phyloP scores from a whole-genome alignment of 2,797 vertebrate species.

The Myotis findleyi region DNA sequence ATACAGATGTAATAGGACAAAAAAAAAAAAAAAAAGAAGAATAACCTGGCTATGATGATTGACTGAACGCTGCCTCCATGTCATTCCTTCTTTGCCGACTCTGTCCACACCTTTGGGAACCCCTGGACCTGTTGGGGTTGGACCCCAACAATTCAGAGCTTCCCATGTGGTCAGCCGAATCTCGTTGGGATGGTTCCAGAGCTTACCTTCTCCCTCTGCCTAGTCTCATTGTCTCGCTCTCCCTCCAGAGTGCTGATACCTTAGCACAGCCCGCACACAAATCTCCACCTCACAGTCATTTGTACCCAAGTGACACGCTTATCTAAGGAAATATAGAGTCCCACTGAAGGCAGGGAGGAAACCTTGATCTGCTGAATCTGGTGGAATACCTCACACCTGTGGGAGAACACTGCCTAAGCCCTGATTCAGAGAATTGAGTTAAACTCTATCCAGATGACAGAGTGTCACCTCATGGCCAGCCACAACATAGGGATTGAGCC shows the following conservation, averaged over 20 bases:
- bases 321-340: not conserved
- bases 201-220: not conserved
- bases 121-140: too few species aligned
- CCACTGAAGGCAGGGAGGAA: not conserved
- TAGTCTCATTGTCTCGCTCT: not conserved
- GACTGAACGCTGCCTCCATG: too few species aligned
- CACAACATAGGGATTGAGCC: not conserved
- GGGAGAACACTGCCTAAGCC: not conserved
- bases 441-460: not conserved
- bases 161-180: not conserved
- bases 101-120: too few species aligned
- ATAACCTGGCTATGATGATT: too few species aligned
- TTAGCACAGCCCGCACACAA: not conserved
- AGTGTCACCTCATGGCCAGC: not conserved
- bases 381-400: not conserved
- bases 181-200: not conserved
- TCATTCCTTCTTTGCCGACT: too few species aligned
- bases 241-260: not conserved
- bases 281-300: not conserved
- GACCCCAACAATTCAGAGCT: not conserved
- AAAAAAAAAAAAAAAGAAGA: too few species aligned
- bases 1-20: too few species aligned
- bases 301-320: not conserved
- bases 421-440: not conserved
- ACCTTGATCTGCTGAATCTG: not conserved